phyloP scores from a whole-genome alignment of 2,797 vertebrate genomes.

The Trachops cirrhosus region DNA sequence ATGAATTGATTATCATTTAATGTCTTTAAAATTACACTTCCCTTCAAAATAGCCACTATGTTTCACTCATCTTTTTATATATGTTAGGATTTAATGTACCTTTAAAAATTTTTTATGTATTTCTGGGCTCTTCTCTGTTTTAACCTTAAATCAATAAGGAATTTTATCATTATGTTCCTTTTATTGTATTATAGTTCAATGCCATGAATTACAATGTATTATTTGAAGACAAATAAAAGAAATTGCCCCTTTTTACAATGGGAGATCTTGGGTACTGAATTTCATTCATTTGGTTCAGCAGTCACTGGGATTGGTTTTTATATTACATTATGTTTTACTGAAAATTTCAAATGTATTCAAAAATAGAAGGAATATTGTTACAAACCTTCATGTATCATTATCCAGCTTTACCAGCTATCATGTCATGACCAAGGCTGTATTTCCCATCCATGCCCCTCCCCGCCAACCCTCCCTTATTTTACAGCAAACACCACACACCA shows the following conservation, averaged over 20 bases:
- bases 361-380: background rate
- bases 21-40: conserved; percentile 24
- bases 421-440: background rate
- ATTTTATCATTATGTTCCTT: background rate
- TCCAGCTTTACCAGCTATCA: background rate
- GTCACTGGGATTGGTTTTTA: background rate
- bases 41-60: background rate
- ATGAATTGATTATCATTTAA: background rate
- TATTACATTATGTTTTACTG: background rate
- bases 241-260: background rate
- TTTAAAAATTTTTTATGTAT: background rate
- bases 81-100: background rate
- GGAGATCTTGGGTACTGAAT: background rate
- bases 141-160: background rate
- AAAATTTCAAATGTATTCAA: background rate
- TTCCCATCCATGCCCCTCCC: background rate
- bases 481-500: background rate
- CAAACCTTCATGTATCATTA: background rate
- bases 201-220: background rate
- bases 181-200: background rate
- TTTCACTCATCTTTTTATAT: background rate
- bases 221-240: background rate
- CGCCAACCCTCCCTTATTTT: background rate
- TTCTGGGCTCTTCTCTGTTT: background rate
- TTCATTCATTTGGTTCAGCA: background rate